Evolutionary conservation across 2,113 vertebrate species (phyloP), one percentile per base, ranked within the genome.

Genomic region (Mus pahari): DNA sequence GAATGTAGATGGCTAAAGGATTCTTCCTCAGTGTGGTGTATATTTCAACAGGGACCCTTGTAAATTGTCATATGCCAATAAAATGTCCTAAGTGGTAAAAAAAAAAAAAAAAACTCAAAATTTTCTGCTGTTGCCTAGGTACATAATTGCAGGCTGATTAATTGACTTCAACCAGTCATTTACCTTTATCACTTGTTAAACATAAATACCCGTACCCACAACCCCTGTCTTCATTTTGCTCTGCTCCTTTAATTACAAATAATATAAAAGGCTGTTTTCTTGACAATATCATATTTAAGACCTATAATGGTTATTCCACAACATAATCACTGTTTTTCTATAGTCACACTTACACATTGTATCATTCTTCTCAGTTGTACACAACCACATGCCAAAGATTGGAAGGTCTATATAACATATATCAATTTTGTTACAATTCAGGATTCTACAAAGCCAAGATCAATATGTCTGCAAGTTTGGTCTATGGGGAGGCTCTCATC

Each of bases 11-110:
- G 94, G 86, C 93, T 97, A 93, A 97, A 92, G 42, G 31, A 92
- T 90, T 97, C 94, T 97, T 97, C 95, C 90, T 97, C 95, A 97
- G 96, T 98, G 94, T 97, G 94, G 93, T 98, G 97, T 98, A 94
- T 94, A 97, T 91, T 97, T 94, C 91, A 97, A 89, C 96, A 98
- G 97, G 98, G 96, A 98, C 84, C 81, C 98, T 95, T 98, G 97
- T 98, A 97, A 97, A 97, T 97, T 97, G 98, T 98, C 95, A 97
- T 94, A 97, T 97, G 96, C 98, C 96, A 98, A 97, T 98, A 98
- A 98, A 98, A 96, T 97, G 93, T 97, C 92, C 45, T 96, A 97
- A 97, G 92, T 98, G 96, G 96, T 97, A 96, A 93, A n/a, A n/a
- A n/a, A n/a, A n/a, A n/a, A n/a, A n/a, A n/a, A n/a, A n/a, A n/a